Conservation (phyloP, 2,797 vertebrate genomes). For the Sebastes baramenuke region DNA sequence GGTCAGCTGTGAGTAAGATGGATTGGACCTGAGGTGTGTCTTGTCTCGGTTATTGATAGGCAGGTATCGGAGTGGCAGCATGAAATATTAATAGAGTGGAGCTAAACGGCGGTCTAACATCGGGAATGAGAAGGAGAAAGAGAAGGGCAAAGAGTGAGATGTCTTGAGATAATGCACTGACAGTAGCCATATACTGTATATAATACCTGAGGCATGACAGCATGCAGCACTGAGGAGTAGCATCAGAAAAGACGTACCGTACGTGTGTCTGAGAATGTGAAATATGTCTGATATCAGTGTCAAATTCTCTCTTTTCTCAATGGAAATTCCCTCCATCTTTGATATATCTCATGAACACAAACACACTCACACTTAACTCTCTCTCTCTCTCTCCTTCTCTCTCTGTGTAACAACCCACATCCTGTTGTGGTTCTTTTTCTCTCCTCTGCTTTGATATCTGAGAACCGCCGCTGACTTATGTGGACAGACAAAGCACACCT, state of each 20-base stretch:
- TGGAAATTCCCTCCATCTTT: constrained; percentile 67
- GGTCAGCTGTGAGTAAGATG: constrained; percentile 64
- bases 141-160: constrained; percentile 27
- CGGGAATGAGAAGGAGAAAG: constrained; percentile 40
- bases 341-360: constrained; percentile 8
- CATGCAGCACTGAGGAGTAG: constrained; percentile 12
- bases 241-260: background rate
- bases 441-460: constrained; percentile 66
- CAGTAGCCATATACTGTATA: background rate
- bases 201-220: constrained; percentile 3
- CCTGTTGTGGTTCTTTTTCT: constrained; percentile 64
- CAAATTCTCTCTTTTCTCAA: constrained; percentile 27
- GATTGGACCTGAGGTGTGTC: constrained; percentile 67
- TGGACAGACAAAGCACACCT: constrained; percentile 68
- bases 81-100: constrained; percentile 70
- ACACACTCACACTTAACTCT: constrained; percentile 5
- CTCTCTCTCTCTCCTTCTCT: constrained; percentile 18
- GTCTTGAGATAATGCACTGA: constrained; percentile 14
- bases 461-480: constrained; percentile 52
- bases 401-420: constrained; percentile 61
- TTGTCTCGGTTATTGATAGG: constrained; percentile 69
- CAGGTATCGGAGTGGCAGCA: constrained; percentile 59
- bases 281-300: constrained; percentile 46
- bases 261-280: constrained; percentile 47
- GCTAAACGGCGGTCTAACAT: constrained; percentile 36